Conservation (phyloP, 2,797 vertebrate species). For the Poeciliopsis paucimaculata region DNA sequence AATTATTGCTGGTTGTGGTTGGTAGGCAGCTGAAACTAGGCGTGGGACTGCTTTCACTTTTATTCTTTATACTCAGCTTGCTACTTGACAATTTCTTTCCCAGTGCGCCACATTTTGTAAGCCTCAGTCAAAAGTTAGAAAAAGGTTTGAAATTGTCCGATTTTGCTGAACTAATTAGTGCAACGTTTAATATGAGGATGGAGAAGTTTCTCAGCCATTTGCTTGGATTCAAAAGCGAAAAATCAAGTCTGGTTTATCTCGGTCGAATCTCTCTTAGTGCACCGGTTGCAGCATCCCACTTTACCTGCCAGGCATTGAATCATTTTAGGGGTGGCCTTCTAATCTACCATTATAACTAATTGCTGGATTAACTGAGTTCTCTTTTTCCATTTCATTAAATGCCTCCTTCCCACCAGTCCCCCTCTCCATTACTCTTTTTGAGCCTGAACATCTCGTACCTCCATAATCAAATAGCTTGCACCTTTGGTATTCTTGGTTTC, state of each 20-base stretch:
- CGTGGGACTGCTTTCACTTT: slow-evolving; percentile 18
- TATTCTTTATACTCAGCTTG: slow-evolving; percentile 3
- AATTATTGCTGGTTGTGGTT: slow-evolving; percentile 49
- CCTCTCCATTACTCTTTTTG: slow-evolving; percentile 3
- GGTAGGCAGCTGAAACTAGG: not conserved
- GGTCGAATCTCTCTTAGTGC: not conserved
- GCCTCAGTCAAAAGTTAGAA: not conserved
- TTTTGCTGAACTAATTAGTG: not conserved
- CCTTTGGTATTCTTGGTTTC: slow-evolving; percentile 68
- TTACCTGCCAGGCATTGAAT: not conserved
- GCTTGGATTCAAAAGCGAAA: not conserved
- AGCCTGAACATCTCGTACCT: not conserved
- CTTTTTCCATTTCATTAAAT: slow-evolving; percentile 14
- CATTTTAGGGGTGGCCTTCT: not conserved
- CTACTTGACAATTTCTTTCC: not conserved
- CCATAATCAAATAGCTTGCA: slow-evolving; percentile 27
- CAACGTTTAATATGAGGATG: not conserved
- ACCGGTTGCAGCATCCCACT: not conserved
- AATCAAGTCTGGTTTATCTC: slow-evolving; percentile 1
- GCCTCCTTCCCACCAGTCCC: not conserved
- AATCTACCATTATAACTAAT: not conserved
- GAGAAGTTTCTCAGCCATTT: not conserved
- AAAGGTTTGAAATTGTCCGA: not conserved
- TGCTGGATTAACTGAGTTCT: not conserved
- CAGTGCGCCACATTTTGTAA: not conserved